Evolutionary conservation across 2,113 vertebrate genomes (phyloP).

Genomic region (Talpa occidentalis): DNA sequence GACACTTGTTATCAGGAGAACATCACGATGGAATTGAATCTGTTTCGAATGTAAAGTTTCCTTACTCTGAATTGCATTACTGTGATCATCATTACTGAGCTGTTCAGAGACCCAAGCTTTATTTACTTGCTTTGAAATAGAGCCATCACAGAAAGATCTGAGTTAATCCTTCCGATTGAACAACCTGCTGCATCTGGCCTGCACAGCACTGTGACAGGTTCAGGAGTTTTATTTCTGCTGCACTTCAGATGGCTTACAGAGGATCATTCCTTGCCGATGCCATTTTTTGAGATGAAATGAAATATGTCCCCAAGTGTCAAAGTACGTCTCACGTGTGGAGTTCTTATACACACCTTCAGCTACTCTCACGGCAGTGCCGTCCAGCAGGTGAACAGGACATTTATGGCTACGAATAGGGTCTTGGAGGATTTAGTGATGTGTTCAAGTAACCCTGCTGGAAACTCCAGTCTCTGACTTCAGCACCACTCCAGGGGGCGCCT

Average conservation of each 20-base stretch:
- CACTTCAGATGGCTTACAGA: background rate
- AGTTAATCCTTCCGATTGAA: background rate
- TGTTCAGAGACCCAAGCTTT: background rate
- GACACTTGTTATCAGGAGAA: background rate
- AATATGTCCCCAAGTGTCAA: background rate
- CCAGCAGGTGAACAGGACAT: background rate
- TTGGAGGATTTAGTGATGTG: background rate
- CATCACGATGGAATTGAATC: background rate
- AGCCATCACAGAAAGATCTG: background rate
- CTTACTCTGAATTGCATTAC: background rate
- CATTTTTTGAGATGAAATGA: background rate
- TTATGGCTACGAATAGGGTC: background rate
- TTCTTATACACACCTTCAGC: accelerated
- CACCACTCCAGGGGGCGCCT: background rate
- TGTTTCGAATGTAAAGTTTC: background rate
- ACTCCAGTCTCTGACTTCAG: background rate
- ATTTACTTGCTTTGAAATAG: background rate
- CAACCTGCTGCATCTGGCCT: background rate
- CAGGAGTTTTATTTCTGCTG: background rate
- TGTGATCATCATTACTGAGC: background rate
- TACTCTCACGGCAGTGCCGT: background rate
- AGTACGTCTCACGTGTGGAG: accelerated
- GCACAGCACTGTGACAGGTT: background rate
- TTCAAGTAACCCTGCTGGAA: background rate
- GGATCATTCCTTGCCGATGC: background rate